Conservation (phyloP, 2,797 vertebrate genomes). For the Serranus cabrilla region DNA sequence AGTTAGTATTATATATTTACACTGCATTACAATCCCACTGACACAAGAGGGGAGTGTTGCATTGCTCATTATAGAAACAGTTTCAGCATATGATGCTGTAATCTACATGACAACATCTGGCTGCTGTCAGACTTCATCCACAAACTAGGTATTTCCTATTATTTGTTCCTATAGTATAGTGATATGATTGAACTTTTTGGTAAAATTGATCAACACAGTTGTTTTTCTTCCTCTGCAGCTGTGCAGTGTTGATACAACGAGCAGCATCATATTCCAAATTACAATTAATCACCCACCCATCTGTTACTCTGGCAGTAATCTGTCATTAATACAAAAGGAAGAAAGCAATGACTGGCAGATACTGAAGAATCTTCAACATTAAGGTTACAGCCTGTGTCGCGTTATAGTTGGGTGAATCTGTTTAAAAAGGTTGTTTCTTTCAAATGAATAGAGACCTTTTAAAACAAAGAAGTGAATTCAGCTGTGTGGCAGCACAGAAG, state of each 20-base stretch:
- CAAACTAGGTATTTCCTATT: neutral
- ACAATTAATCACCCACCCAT: constrained; percentile 41
- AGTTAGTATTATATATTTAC: constrained; percentile 3
- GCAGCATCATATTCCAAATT: constrained; percentile 29
- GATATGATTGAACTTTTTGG: neutral
- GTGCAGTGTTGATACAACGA: constrained; percentile 20
- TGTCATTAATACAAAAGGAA: constrained; percentile 36
- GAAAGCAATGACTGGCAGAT: constrained; percentile 17
- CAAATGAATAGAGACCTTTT: neutral
- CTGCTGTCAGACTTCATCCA: neutral
- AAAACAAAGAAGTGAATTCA: neutral
- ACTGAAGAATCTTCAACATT: neutral
- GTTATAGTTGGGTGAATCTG: neutral
- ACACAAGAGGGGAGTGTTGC: constrained; percentile 81
- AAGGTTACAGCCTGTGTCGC: neutral
- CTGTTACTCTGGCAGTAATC: constrained; percentile 40
- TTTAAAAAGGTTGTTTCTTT: neutral
- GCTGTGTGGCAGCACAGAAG: constrained; percentile 14
- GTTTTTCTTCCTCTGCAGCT: constrained; percentile 33
- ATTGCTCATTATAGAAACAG: constrained; percentile 19
- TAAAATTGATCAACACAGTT: constrained; percentile 10
- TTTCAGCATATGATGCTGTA: neutral
- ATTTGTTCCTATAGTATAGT: neutral
- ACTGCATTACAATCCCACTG: constrained; percentile 44
- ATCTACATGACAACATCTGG: neutral